Percentiles rank a stretch among this genome's conserved stretches.
These are phyloP conservation scores for Eulithis prunata DNA, from an alignment of 2,888 invertebrate species.

Conservation along the genomic window DNA sequence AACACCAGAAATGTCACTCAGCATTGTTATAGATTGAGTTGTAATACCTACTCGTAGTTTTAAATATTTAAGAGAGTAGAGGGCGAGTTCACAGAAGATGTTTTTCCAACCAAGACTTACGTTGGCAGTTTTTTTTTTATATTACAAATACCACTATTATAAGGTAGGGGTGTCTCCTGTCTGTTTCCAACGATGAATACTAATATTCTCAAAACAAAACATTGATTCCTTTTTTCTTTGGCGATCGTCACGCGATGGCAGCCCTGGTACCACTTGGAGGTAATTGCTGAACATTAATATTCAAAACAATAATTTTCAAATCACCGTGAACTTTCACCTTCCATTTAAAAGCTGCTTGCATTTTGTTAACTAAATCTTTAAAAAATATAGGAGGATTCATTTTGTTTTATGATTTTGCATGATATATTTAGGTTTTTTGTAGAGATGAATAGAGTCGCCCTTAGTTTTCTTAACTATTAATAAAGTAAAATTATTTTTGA, in stretches of 20 bases:
- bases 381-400: too few species aligned
- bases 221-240: constrained; percentile 61
- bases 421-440: too few species aligned
- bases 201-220: constrained; percentile 57
- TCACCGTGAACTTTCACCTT: constrained; percentile 75
- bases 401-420: too few species aligned
- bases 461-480: too few species aligned
- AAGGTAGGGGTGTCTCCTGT: constrained; percentile 42
- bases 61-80: too few species aligned
- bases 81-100: too few species aligned
- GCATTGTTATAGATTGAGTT: constrained; percentile 15
- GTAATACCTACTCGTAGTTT: neutral
- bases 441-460: too few species aligned
- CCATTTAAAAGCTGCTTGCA: constrained; percentile 34
- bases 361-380: neutral
- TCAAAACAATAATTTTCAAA: constrained; percentile 67
- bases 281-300: constrained; percentile 75
- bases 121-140: neutral
- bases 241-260: constrained; percentile 66
- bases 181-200: constrained; percentile 51
- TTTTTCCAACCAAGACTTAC: too few species aligned
- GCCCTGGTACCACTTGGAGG: constrained; percentile 71
- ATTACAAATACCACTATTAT: constrained; percentile 19
- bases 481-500: too few species aligned
- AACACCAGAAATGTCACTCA: constrained; percentile 5